Evolutionary conservation across 2,113 vertebrate genomes (phyloP).

Genomic region (Poicephalus meyeri): DNA sequence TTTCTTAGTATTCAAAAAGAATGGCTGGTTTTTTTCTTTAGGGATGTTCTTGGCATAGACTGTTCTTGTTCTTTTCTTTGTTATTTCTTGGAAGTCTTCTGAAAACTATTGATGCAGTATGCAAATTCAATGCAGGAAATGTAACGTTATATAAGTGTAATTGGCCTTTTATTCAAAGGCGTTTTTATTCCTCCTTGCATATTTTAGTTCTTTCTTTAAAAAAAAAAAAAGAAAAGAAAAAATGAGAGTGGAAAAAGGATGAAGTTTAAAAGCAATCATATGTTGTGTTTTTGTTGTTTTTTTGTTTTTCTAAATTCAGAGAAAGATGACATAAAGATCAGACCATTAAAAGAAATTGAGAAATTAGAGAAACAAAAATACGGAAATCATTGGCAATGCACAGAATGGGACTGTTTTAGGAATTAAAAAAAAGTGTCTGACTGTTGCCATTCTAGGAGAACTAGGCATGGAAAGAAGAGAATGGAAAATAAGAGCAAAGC

Average conservation of each 20-base stretch:
- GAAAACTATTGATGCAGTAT: conserved; percentile 55
- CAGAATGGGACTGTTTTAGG: neutral
- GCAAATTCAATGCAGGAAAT: conserved; percentile 59
- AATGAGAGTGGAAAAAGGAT: neutral
- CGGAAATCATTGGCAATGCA: neutral
- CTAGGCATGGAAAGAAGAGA: neutral
- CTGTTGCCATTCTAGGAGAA: neutral
- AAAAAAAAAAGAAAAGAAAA: neutral
- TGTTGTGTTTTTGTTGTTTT: no score
- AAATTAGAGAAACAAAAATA: neutral
- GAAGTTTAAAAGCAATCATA: neutral
- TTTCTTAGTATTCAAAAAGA: conserved; percentile 69
- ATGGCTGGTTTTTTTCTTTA: conserved; percentile 56
- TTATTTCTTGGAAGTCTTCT: conserved; percentile 65
- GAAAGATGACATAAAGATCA: neutral
- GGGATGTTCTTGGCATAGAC: conserved; percentile 66
- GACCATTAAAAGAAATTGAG: neutral
- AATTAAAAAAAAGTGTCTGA: neutral
- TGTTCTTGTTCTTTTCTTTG: conserved; percentile 47
- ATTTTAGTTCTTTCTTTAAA: neutral
- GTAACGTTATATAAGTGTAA: conserved; percentile 17
- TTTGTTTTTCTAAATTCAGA: neutral
- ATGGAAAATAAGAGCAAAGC: neutral
- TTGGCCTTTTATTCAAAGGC: conserved; percentile 41
- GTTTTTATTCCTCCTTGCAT: neutral